These are phyloP conservation scores for Coleophora flavipennella DNA, from an alignment of 2,888 invertebrate genomes.

Conservation along the genomic window DNA sequence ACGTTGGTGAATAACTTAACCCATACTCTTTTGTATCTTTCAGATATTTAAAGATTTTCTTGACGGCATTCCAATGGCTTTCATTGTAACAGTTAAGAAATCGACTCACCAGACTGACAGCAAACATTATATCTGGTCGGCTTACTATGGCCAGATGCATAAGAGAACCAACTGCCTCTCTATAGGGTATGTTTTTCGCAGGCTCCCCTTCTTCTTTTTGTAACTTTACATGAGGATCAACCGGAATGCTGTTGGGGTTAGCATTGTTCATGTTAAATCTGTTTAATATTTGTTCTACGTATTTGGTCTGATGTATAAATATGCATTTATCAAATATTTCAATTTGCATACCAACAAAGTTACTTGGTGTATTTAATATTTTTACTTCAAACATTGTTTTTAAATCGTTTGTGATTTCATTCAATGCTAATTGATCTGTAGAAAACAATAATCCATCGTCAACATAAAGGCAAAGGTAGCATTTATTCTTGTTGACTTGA, in stretches of 20 bases:
- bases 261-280: slow-evolving; percentile 4
- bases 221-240: neutral
- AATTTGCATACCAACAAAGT: slow-evolving; percentile 7
- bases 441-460: neutral
- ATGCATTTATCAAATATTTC: slow-evolving; percentile 1
- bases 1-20: no score
- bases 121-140: slow-evolving; percentile 15
- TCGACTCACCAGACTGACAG: slow-evolving; percentile 14
- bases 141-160: slow-evolving; percentile 12
- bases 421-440: neutral
- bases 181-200: slow-evolving; percentile 9
- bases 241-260: neutral
- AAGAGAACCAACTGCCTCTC: slow-evolving; percentile 14
- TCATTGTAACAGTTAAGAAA: slow-evolving; percentile 9
- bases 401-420: no score
- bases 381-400: slow-evolving; percentile 3
- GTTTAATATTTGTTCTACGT: slow-evolving; percentile 4
- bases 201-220: neutral
- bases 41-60: neutral
- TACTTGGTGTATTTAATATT: neutral
- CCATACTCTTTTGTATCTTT: no score
- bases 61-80: slow-evolving; percentile 12
- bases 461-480: neutral
- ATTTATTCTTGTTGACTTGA: neutral
- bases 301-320: slow-evolving; percentile 9